Conservation (phyloP, 2,888 invertebrate genomes). For the Mimachlamys varia region DNA sequence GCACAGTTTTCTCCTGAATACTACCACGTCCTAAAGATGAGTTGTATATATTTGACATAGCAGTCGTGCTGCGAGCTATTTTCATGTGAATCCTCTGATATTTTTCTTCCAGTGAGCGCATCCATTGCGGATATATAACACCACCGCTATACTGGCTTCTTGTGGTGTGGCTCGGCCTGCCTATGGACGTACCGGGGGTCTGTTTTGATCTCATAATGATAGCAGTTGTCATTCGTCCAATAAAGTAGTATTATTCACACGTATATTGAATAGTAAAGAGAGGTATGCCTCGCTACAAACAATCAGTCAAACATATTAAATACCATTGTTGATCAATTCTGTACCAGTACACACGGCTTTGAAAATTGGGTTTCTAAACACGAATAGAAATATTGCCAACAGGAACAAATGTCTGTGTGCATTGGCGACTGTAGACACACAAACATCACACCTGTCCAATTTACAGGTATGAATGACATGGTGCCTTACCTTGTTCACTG, state of each 20-base stretch:
- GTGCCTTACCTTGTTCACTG: background rate
- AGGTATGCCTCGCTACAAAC: background rate
- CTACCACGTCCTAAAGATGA: slow-evolving; percentile 44
- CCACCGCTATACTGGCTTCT: slow-evolving; percentile 41
- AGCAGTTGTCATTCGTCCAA: slow-evolving; percentile 36
- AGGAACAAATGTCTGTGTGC: background rate
- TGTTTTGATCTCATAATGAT: slow-evolving; percentile 45
- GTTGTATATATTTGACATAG: slow-evolving; percentile 52
- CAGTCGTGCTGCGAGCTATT: slow-evolving; percentile 58
- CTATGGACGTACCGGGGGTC: slow-evolving; percentile 19
- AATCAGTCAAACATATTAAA: slow-evolving; percentile 31
- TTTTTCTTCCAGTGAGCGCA: slow-evolving; percentile 71
- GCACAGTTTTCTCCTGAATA: slow-evolving; percentile 50
- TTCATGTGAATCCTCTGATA: slow-evolving; percentile 73
- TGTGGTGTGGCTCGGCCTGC: slow-evolving; percentile 41
- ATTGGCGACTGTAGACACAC: background rate
- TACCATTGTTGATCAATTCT: slow-evolving; percentile 20
- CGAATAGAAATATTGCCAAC: background rate
- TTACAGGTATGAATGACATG: slow-evolving; percentile 28
- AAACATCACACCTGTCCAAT: slow-evolving; percentile 31
- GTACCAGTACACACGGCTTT: slow-evolving; percentile 4
- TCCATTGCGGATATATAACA: slow-evolving; percentile 68
- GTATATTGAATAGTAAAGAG: background rate
- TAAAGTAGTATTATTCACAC: slow-evolving; percentile 32
- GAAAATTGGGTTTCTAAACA: background rate